Evolutionary conservation across 2,113 vertebrate species (phyloP), one percentile per base, ranked within the genome.

Genomic region (Heloderma charlesbogerti): DNA sequence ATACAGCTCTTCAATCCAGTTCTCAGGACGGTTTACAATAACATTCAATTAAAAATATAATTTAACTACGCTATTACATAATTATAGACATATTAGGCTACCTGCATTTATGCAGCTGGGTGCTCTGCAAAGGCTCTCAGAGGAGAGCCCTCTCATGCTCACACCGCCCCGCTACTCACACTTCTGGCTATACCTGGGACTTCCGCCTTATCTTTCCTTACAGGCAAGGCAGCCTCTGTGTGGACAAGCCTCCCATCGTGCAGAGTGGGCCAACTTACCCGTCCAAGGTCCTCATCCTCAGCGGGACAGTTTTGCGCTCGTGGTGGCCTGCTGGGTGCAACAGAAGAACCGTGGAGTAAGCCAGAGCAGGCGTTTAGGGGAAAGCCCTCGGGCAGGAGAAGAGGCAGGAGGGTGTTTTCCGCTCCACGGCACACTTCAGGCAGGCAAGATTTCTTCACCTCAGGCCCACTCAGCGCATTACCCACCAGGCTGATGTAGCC

Each of bases 251-350:
- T 66, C 22, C 63, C 63, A 15, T 15, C 63, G 12, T 3, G 34
- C 25, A 37, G 20, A 43, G 16, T 34, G 10, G 18, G 1, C 6
- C 34, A 0, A 15, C 88, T 25, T 78, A 92, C 93, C 89, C 84
- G 8, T 27, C 31, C 7, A 72, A 67, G 25, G 3, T 48, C 77
- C 88, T 37, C 2, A 80, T 88, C 71, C 89, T 88, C 1, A 0
- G 72, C 45, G 0, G 71, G 10, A 66, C 72, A 4, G 43, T 75
- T 13, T 77, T 84, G 40, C 0, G 27, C 12, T 84, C 80, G 1
- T 37, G n/a, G 0, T 45, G 88, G 69, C 90, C 93, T 84, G 91
- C 6, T 37, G 72, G 27, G 71, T 0, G 1, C 0, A 0, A 40
- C 0, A 10, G 79, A 85, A 67, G 34, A 27, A 20, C 34, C 13